These are phyloP conservation scores for Bombus breviceps DNA, from an alignment of 1,140 invertebrate species.

Conservation along the genomic window DNA sequence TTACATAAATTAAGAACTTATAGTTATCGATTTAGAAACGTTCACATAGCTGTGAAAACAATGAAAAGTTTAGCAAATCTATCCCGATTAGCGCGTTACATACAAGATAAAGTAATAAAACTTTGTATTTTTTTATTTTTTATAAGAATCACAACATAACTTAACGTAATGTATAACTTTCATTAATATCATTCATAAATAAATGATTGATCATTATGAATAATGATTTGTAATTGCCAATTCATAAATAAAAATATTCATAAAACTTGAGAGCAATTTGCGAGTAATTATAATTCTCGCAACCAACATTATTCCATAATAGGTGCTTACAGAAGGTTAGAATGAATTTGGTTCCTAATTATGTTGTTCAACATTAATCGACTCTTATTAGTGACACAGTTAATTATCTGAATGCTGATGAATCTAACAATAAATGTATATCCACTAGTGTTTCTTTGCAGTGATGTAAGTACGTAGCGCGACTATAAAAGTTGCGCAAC, in stretches of 20 bases:
- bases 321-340: background rate
- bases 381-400: background rate
- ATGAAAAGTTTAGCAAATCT: background rate
- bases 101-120: background rate
- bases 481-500: conserved; percentile 19
- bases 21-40: too few species aligned
- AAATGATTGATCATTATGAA: too few species aligned
- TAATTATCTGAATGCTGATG: conserved; percentile 3
- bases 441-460: background rate
- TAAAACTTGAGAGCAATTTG: background rate
- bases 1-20: too few species aligned
- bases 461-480: background rate
- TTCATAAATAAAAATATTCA: background rate
- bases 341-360: background rate
- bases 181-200: too few species aligned
- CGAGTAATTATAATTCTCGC: background rate
- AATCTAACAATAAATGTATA: background rate
- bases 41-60: background rate
- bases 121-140: background rate
- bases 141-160: too few species aligned
- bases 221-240: too few species aligned
- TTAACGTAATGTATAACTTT: too few species aligned
- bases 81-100: background rate
- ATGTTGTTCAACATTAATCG: background rate
- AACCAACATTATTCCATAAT: background rate